phyloP scores from a whole-genome alignment of 1,140 invertebrate species.

The Ceratitis capitata region DNA sequence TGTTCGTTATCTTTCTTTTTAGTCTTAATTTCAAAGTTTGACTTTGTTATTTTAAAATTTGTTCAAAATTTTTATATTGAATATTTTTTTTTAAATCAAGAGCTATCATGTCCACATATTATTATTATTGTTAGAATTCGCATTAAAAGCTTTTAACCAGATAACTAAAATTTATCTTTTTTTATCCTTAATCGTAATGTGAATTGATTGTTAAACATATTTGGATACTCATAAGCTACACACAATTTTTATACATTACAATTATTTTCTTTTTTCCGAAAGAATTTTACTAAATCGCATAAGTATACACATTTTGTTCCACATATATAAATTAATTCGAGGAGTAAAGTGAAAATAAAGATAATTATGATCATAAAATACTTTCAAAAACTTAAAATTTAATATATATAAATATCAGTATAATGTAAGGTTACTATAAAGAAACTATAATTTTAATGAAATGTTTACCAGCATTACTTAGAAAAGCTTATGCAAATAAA shows the following conservation, averaged over 20 bases:
- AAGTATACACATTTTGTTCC: conserved; percentile 2
- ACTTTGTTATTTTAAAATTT: neutral
- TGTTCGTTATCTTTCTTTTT: no score
- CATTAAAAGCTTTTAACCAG: neutral
- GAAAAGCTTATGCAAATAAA: conserved; percentile 4
- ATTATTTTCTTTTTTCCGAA: no score
- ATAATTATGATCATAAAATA: neutral
- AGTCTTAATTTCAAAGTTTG: neutral
- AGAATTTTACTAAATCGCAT: neutral
- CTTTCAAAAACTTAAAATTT: neutral
- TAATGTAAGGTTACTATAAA: neutral
- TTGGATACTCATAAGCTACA: neutral
- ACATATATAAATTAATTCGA: neutral
- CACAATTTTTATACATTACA: no score
- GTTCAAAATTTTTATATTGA: neutral
- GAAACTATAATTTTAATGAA: no score
- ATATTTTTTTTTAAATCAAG: neutral
- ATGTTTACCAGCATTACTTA: neutral
- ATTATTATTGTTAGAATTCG: neutral
- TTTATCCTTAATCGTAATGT: neutral
- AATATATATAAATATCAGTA: neutral
- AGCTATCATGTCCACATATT: neutral
- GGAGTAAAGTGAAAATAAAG: no score
- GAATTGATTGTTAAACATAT: neutral
- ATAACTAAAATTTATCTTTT: no score